phyloP scores from a whole-genome alignment of 2,888 invertebrate genomes.

The Acanthosepion pharaonis region DNA sequence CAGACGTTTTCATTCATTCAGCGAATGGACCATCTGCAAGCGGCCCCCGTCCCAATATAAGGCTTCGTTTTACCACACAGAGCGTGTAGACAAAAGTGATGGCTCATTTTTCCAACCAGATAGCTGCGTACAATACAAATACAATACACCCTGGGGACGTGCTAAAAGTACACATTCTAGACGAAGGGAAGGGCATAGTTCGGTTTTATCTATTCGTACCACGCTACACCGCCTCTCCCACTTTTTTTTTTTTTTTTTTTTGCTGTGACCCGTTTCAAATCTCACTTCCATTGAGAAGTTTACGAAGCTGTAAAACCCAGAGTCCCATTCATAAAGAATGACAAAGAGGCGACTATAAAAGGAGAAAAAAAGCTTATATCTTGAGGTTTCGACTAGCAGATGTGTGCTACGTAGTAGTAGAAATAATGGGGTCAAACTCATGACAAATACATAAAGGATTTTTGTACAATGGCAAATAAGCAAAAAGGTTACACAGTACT shows the following conservation, averaged over 20 bases:
- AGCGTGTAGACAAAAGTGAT: background rate
- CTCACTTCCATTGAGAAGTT: constrained; percentile 23
- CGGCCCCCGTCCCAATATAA: background rate
- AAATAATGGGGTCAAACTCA: background rate
- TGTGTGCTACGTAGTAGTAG: background rate
- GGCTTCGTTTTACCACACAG: constrained; percentile 1
- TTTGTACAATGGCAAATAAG: background rate
- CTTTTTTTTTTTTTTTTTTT: background rate
- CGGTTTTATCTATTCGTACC: background rate
- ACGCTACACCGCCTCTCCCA: background rate
- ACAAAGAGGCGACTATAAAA: background rate
- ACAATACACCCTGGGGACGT: background rate
- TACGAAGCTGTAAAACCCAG: background rate
- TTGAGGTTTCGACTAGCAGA: background rate
- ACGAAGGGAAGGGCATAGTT: background rate
- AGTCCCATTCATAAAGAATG: constrained; percentile 10
- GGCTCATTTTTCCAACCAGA: background rate
- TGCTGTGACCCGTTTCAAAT: constrained; percentile 33
- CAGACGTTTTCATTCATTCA: constrained; percentile 12
- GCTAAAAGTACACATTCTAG: background rate
- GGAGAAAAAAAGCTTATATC: background rate
- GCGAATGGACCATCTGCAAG: constrained; percentile 33
- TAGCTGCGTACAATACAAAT: background rate
- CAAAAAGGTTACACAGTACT: background rate
- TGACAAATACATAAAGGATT: background rate